Base-by-base conservation (phyloP, 2,113 vertebrate genomes). In the Peucedramus taeniatus region DNA sequence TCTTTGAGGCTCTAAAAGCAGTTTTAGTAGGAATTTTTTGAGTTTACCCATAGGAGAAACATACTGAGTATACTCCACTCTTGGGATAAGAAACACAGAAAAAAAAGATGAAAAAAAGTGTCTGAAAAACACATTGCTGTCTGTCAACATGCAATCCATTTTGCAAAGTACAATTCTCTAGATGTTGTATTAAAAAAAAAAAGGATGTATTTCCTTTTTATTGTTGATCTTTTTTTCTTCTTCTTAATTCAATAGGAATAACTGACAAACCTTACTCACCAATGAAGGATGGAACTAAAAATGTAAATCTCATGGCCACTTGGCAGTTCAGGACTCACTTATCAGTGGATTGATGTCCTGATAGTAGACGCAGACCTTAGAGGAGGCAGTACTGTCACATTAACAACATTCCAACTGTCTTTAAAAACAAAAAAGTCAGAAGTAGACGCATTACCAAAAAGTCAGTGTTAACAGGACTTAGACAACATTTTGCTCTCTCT, bases 321-420 rank as follows among this genome's bases (percentile, higher is more conserved):
- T 70, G 27, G 3, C 12, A 69, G 28, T 65, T 76, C 16, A 26
- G 37, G n/a, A 10, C 18, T 37, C 69, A 63, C 20, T 84, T 70
- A 40, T 14, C 0, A 0, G 18, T 64, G 19, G 2, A 63, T 2
- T 61, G 18, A 21, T 53, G 37, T 39, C 14, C 45, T 81, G 45
- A 14, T 70, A 44, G 53, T 18, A 45, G 54, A 21, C 59, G 16
- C 4, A 70, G 28, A 83, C 21, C 7, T 42, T 54, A 77, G 20
- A 78, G 35, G 60, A 80, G 10, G 20, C 17, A 89, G 11, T 28
- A 37, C 12, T 68, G 40, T 54, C 54, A 61, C 8, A 24, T 64
- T 72, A 57, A 9, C 35, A 49, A n/a, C 20, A 57, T 49, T 65
- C 21, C 8, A 37, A 24, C 15, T 15, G 10, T 50, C 20, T 87